A percentile compares a stretch with the other conserved stretches of the same genome.
Conservation (phyloP, 1,140 invertebrate species). For the Lerema accius region DNA sequence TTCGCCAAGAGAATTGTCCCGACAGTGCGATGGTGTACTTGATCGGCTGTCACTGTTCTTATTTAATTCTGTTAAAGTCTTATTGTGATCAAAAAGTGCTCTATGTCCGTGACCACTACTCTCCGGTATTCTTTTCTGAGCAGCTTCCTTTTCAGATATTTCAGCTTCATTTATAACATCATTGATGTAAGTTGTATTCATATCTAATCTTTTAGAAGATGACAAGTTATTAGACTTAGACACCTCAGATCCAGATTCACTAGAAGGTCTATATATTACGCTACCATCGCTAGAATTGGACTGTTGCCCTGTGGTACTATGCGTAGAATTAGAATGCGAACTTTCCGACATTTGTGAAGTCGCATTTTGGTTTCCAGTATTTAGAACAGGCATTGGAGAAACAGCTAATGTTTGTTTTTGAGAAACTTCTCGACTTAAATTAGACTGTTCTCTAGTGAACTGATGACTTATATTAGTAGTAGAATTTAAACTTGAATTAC, state of each 20-base stretch:
- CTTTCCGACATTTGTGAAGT: conserved; percentile 83
- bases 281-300: conserved; percentile 87
- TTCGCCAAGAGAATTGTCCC: conserved; percentile 84
- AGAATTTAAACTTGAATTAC: conserved; percentile 83
- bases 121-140: conserved; percentile 59
- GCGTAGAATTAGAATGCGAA: conserved; percentile 84
- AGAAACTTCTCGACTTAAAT: conserved; percentile 77
- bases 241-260: conserved; percentile 86
- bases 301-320: conserved; percentile 84
- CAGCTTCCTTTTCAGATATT: conserved; percentile 75
- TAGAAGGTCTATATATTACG: conserved; percentile 87
- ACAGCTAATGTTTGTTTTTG: conserved; percentile 87
- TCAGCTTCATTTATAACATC: conserved; percentile 78
- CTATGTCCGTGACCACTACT: conserved; percentile 51
- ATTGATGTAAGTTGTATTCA: conserved; percentile 78
- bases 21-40: conserved; percentile 76
- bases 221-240: conserved; percentile 77
- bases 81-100: conserved; percentile 63
- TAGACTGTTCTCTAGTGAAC: conserved; percentile 80
- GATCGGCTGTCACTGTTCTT: conserved; percentile 68
- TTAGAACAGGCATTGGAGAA: conserved; percentile 87
- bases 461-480: conserved; percentile 76
- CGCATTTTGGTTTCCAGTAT: conserved; percentile 67
- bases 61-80: conserved; percentile 64
- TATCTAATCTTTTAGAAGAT: conserved; percentile 83